A percentile compares a stretch with the other conserved stretches of the same genome.
Evolutionary conservation across 2,888 invertebrate genomes (phyloP).

Genomic region (Ophion costatus): DNA sequence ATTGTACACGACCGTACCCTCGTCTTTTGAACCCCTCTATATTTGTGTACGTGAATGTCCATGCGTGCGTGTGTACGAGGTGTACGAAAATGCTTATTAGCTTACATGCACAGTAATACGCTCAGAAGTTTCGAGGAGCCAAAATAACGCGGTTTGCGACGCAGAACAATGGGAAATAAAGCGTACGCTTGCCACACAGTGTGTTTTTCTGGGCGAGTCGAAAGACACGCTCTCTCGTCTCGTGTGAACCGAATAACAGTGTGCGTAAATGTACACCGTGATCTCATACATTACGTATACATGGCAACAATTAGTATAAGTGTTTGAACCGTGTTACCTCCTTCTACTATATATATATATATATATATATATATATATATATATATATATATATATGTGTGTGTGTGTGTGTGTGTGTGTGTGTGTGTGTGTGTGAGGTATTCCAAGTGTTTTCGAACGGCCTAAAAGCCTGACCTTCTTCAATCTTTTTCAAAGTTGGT

Average conservation of each 20-base stretch:
- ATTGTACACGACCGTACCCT: background rate
- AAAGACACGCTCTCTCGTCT: conserved; percentile 63
- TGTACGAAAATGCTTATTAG: conserved; percentile 44
- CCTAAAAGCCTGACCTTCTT: too few species aligned
- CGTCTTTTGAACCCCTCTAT: background rate
- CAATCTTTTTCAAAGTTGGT: too few species aligned
- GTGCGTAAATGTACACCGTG: conserved; percentile 7
- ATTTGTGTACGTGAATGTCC: background rate
- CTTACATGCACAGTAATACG: conserved; percentile 30
- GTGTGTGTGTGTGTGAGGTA: too few species aligned
- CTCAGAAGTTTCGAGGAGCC: conserved; percentile 43
- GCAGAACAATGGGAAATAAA: conserved; percentile 77
- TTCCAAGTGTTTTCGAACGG: too few species aligned
- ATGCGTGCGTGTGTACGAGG: background rate
- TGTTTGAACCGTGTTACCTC: conserved; percentile 5
- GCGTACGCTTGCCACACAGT: conserved; percentile 76
- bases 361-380: too few species aligned
- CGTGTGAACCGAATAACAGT: conserved; percentile 72
- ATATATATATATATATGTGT: too few species aligned
- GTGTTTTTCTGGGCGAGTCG: conserved; percentile 49
- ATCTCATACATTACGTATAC: conserved; percentile 5
- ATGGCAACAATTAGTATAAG: background rate
- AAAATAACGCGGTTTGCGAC: conserved; percentile 53
- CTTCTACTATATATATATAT: too few species aligned
- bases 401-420: too few species aligned